Percentiles rank a stretch among this genome's conserved stretches.
phyloP scores from a whole-genome alignment of 2,888 invertebrate genomes.

The Polymixis flavicincta region DNA sequence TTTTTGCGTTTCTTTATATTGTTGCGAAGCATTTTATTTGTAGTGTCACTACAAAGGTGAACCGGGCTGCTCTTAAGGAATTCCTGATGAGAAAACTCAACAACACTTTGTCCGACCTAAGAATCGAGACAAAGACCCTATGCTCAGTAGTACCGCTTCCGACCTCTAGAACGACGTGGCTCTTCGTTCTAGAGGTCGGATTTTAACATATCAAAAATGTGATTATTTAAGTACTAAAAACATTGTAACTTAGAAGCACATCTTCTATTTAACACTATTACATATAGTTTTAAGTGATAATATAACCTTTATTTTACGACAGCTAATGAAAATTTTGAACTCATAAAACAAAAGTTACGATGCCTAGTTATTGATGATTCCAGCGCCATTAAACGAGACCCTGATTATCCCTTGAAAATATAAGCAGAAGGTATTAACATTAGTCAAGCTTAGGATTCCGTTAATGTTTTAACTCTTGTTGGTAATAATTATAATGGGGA shows the following conservation, averaged over 20 bases:
- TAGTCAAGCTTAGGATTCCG: conserved; percentile 45
- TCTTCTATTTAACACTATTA: conserved; percentile 37
- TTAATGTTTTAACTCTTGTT: conserved; percentile 58
- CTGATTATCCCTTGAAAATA: conserved; percentile 62
- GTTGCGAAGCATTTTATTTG: no score
- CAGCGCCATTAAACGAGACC: conserved; percentile 57
- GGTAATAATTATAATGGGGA: conserved; percentile 36
- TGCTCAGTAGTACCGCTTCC: no score
- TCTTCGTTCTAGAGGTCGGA: no score
- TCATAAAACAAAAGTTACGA: conserved; percentile 58
- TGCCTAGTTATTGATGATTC: conserved; percentile 60
- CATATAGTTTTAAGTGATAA: conserved; percentile 52
- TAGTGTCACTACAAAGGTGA: no score
- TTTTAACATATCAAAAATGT: conserved; percentile 4
- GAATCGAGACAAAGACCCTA: no score
- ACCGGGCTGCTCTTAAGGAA: no score
- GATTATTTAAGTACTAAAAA: conserved; percentile 2
- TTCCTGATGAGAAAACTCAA: not conserved
- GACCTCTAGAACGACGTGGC: no score
- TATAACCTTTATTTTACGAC: conserved; percentile 58
- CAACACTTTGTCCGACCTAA: not conserved
- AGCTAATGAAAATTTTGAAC: conserved; percentile 59
- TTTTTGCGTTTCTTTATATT: no score
- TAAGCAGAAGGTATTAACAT: conserved; percentile 58
- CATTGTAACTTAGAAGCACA: conserved; percentile 22